Evolutionary conservation across 2,888 invertebrate genomes (phyloP).

Genomic region (Isotomurus palustris): DNA sequence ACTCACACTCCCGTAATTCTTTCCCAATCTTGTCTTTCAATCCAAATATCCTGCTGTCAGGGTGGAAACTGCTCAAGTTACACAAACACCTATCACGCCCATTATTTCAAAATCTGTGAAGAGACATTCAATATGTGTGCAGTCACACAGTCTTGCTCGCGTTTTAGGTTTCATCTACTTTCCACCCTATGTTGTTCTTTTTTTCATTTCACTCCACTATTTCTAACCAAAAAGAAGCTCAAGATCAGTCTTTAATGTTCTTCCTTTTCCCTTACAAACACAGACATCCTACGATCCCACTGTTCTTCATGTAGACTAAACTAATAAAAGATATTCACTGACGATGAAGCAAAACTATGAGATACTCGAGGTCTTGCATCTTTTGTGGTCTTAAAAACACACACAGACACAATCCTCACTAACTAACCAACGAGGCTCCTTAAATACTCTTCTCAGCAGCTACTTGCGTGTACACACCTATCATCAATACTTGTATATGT

Average conservation of each 20-base stretch:
- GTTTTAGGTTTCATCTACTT: conserved; percentile 3
- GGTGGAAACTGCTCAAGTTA: conserved; percentile 22
- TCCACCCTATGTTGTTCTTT: neutral
- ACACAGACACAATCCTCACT: too few species aligned
- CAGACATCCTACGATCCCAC: too few species aligned
- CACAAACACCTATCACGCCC: conserved; percentile 19
- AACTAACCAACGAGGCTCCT: too few species aligned
- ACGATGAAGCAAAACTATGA: too few species aligned
- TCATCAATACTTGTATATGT: too few species aligned
- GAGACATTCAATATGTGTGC: conserved; percentile 10
- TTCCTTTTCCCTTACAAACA: too few species aligned
- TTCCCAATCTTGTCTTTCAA: conserved; percentile 15
- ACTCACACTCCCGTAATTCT: conserved; percentile 6
- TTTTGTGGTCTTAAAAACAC: too few species aligned
- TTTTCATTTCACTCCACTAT: neutral
- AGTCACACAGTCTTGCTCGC: conserved; percentile 1
- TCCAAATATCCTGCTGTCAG: conserved; percentile 18
- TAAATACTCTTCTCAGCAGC: too few species aligned
- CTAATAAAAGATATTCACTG: too few species aligned
- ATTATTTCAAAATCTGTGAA: conserved; percentile 10
- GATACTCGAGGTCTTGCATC: too few species aligned
- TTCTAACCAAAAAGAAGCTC: conserved; percentile 1
- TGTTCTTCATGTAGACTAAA: too few species aligned
- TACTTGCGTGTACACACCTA: too few species aligned
- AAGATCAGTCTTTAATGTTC: conserved; percentile 1